Percentiles rank a stretch among this genome's conserved stretches.
Evolutionary conservation across 1,140 invertebrate species (phyloP).

Genomic region (Gonatopus flavifemur): DNA sequence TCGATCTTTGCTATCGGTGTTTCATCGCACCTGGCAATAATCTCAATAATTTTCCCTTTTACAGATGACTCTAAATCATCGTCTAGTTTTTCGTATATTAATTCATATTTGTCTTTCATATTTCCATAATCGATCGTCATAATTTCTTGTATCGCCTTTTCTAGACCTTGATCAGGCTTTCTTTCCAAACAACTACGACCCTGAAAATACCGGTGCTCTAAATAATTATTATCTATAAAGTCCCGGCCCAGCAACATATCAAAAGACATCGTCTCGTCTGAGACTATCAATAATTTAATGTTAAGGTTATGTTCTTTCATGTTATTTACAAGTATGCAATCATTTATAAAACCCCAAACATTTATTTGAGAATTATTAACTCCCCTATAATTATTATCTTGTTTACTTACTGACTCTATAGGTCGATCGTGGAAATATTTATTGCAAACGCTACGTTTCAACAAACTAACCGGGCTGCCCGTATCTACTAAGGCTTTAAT

Average conservation of each 20-base stretch:
- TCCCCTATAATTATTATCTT: neutral
- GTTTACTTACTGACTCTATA: neutral
- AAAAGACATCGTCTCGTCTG: neutral
- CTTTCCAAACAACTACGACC: too few relatives aligned
- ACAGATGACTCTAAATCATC: too few relatives aligned
- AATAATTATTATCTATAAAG: too few relatives aligned
- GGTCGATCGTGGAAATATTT: neutral
- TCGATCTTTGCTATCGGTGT: neutral
- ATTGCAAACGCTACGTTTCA: neutral
- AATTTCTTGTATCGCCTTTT: too few relatives aligned
- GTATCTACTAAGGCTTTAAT: neutral
- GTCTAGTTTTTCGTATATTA: too few relatives aligned
- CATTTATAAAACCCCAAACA: neutral
- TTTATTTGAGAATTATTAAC: neutral
- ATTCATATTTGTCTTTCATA: too few relatives aligned
- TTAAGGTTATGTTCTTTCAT: neutral
- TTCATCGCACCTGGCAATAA: neutral
- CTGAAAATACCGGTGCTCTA: too few relatives aligned
- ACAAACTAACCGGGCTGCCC: neutral
- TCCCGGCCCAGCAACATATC: neutral
- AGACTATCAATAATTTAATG: neutral
- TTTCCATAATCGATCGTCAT: too few relatives aligned
- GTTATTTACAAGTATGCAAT: neutral
- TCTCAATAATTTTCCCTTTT: too few relatives aligned
- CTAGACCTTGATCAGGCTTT: too few relatives aligned